Base-by-base conservation (phyloP, 2,113 vertebrate species). In the Onychostruthus taczanowskii region DNA sequence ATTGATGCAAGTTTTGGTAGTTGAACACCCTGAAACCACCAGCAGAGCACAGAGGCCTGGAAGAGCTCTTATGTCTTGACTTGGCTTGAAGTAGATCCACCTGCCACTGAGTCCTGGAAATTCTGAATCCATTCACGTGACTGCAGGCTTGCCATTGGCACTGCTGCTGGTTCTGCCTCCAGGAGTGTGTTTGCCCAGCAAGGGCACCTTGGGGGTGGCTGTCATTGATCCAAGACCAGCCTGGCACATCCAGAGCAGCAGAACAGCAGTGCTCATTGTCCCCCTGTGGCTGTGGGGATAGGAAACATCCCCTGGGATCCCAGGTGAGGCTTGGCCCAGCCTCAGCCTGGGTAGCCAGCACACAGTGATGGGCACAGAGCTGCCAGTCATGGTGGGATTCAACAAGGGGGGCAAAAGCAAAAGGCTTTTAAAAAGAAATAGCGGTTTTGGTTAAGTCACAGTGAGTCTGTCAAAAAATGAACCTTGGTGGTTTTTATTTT, bases 331-430 rank as follows among this genome's bases (percentile, higher is more conserved):
- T 6, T 49, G 81, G 47, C 22, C n/a, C 30, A 67, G 22, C 46
- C 47, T 44, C 81, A 22, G 58, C 58, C 37, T 49, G 39, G 18
- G 12, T 4, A 41, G 68, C 3, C 37, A 30, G 58, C 21, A 7
- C 3, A 3, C 5, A 1, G 2, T 10, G 50, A 12, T 2, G 21
- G 59, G 47, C 59, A 50, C 37, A 23, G 27, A 44, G n/a, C 87
- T 82, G 18, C 53, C 31, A 4, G 3, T 49, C 26, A 0, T 1
- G 6, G 19, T 1, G 0, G 1, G 19, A 17, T 50, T 50, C 72
- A 31, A 4, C 26, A 10, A 12, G 20, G 52, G 3, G 58, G 13
- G 23, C 8, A 31, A 43, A 70, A 84, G 3, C 15, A 49, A 23
- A 70, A 37, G 20, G 18, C 18, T 72, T 75, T 59, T 12, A 1